Conservation (phyloP, 2,113 vertebrate genomes). For the Oreochromis niloticus region DNA sequence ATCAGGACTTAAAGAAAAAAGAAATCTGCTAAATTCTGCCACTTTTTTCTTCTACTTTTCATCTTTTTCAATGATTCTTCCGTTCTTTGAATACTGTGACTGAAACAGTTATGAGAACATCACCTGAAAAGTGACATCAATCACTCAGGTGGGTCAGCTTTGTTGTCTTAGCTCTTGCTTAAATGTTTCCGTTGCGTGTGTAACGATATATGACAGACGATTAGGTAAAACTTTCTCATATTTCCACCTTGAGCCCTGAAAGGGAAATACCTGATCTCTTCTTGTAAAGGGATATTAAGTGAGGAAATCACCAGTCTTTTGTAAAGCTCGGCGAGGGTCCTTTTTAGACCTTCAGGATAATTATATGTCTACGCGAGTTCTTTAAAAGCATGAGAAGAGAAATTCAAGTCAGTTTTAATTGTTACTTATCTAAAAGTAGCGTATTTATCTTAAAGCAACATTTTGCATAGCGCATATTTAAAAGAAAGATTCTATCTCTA, state of each 20-base stretch:
- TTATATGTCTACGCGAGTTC: background rate
- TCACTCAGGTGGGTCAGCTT: background rate
- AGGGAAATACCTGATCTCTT: constrained; percentile 57
- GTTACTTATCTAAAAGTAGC: background rate
- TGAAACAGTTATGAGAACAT: background rate
- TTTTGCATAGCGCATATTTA: background rate
- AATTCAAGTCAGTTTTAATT: background rate
- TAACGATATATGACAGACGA: constrained; percentile 47
- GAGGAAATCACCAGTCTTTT: constrained; percentile 59
- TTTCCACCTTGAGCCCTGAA: constrained; percentile 55
- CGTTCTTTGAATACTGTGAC: background rate
- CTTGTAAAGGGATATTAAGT: constrained; percentile 60
- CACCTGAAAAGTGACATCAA: background rate
- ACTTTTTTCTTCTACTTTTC: background rate
- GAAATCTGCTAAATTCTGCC: background rate
- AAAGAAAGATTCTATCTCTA: background rate
- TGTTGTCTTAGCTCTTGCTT: background rate
- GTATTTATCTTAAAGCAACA: background rate
- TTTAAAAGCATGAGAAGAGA: background rate
- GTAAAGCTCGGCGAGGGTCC: constrained; percentile 23
- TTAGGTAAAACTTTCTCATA: constrained; percentile 37
- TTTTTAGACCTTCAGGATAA: constrained; percentile 21
- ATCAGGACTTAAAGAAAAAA: constrained; percentile 13
- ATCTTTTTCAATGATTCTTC: background rate
- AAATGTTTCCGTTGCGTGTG: constrained; percentile 38